phyloP scores from a whole-genome alignment of 2,888 invertebrate genomes.

The Nysson spinosus region DNA sequence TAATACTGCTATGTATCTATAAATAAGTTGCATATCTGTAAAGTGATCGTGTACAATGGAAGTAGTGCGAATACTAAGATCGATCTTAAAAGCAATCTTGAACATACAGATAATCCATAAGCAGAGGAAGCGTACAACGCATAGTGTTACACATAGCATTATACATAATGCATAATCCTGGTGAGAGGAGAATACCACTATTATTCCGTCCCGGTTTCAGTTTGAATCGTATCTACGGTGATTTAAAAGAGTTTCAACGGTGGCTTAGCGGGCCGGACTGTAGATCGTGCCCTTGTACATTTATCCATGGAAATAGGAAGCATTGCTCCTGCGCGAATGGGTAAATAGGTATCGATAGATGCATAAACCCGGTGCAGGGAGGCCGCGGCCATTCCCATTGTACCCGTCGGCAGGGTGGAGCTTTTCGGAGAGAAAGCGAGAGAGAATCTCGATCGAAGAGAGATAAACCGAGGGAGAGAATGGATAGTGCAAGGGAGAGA shows the following conservation, averaged over 20 bases:
- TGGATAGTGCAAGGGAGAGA: slow-evolving; percentile 8
- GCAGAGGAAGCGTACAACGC: not conserved
- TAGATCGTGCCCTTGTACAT: slow-evolving; percentile 34
- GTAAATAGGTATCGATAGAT: slow-evolving; percentile 64
- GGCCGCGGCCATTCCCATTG: slow-evolving; percentile 64
- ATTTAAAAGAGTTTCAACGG: slow-evolving; percentile 32
- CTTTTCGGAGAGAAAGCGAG: slow-evolving; percentile 48
- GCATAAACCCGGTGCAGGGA: slow-evolving; percentile 58
- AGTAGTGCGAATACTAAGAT: too few relatives aligned
- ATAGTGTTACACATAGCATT: not conserved
- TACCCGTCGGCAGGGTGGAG: slow-evolving; percentile 65
- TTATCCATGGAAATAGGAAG: slow-evolving; percentile 56
- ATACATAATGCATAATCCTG: not conserved
- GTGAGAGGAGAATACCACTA: not conserved
- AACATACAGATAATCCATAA: not conserved
- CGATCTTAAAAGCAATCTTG: too few relatives aligned
- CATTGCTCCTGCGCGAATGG: slow-evolving; percentile 59
- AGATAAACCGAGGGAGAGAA: slow-evolving; percentile 15
- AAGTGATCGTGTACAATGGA: too few relatives aligned
- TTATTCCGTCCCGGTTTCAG: not conserved
- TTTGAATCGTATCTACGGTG: slow-evolving; percentile 9
- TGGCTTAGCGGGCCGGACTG: slow-evolving; percentile 32
- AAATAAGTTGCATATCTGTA: too few relatives aligned
- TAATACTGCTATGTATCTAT: too few relatives aligned
- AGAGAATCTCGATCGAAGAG: slow-evolving; percentile 21